Evolutionary conservation across 53 echinoderm and acorn worm species (phyloP), one percentile per base, ranked within the genome.

Genomic region (Luidia sarsii): DNA sequence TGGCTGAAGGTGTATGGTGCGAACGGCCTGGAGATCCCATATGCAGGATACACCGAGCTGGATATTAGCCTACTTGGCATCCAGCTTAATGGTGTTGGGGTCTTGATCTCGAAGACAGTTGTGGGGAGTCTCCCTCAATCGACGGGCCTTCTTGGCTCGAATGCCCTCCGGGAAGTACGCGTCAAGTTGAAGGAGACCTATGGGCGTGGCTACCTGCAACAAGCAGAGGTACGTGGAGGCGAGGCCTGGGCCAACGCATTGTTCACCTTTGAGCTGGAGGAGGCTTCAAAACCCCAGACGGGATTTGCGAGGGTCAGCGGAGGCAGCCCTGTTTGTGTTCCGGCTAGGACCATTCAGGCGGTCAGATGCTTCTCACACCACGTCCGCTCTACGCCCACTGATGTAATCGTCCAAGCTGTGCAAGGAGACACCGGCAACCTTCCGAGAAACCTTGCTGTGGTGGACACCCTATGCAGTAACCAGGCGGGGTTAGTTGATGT

Each of bases 101-200:
- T 67, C 18, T 22, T 67, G 4, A n/a, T 67, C 16, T 39, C 67
- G 16, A 20, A 13, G 0, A 41, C 22, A 2, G 24, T 46, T 41
- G 24, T 2, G 2, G 22, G 25, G 2, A 28, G 23, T 3, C 9
- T 15, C 25, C 22, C 16, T 2, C 3, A 11, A 4, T 7, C 9
- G 1, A 67, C 22, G 14, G 75, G 83, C 22, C 25, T 85, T 22
- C 33, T 85, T 3, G 85, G 85, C 23, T 71, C 35, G 10, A 85
- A 85, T 50, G 62, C 75, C 7, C 38, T 85, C 2, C 27, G 75
- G 6, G 65, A 65, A 9, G 6, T 85, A 20, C 34, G 54, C 8
- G 39, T 38, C 33, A 31, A 21, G 15, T 20, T 75, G 53, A 34
- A 19, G 16, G 65, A 64, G 20, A 14, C 21, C n/a, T 14, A 68